Evolutionary conservation across 2,797 vertebrate species (phyloP), one percentile per base, ranked within the genome.

Genomic region (Steatocranus sp.): DNA sequence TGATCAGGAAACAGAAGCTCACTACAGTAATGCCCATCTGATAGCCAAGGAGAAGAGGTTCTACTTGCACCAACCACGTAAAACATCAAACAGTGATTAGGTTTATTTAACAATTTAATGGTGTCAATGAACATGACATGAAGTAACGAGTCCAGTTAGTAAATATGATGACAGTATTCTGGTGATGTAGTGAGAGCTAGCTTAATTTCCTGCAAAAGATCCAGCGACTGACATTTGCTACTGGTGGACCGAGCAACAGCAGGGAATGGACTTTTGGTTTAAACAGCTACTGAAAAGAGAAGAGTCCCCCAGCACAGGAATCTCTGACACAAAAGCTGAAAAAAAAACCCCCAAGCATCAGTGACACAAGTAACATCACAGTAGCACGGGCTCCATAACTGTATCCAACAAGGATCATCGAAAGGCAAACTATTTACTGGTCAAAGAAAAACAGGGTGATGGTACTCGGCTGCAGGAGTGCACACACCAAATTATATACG

Each of bases 351-450:
- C n/a, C 81, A 95, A 94, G 84, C 86, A 53, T 87, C 87, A 93
- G 89, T 75, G 68, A 90, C 11, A 77, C 68, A 49, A 34, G 78
- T 58, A 87, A 88, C 53, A 85, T 86, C 81, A 84, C 80, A 81
- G 77, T 70, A 88, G 86, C 88, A 89, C 51, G 66, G 84, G 83
- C 86, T 92, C 86, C 83, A 77, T 48, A 12, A 23, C 15, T 80
- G 86, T 81, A 54, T 87, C 92, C 91, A 30, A 87, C 92, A 87
- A 87, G 87, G 86, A 86, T 81, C 53, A 87, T 88, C 91, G 86
- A 49, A 87, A 92, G 90, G 86, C 94, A 96, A 94, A 95, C 86
- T 80, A 32, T 90, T 92, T 15, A 89, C 89, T 86, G 91, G 92
- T 93, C 91, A 92, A 85, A 90, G 81, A 82, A 36, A 86, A 81